A percentile compares a stretch with the other conserved stretches of the same genome.
Evolutionary conservation across 1,140 invertebrate genomes (phyloP).

Genomic region (Tachypleus tridentatus): DNA sequence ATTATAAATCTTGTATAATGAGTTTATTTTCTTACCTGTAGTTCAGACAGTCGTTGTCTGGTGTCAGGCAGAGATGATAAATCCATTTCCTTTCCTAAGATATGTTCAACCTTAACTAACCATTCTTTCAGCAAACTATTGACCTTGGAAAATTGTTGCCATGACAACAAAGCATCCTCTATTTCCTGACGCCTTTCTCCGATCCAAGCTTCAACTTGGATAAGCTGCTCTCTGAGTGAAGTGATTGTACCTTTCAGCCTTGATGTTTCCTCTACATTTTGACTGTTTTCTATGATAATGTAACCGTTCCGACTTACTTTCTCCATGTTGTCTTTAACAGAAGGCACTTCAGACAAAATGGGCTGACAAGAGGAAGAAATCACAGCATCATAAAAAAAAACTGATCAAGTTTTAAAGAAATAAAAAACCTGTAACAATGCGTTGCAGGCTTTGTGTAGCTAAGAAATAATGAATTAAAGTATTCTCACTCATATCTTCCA

Average conservation of each 20-base stretch:
- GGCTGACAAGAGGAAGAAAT: constrained; percentile 35
- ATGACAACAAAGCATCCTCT: constrained; percentile 73
- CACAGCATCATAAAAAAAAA: too few relatives aligned
- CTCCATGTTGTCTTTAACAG: constrained; percentile 60
- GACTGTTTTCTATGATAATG: constrained; percentile 60
- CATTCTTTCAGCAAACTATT: constrained; percentile 67
- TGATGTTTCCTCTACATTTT: constrained; percentile 51
- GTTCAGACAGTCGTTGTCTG: constrained; percentile 71
- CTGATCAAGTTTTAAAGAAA: too few relatives aligned
- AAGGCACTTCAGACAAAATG: constrained; percentile 57
- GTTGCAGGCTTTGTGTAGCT: too few relatives aligned
- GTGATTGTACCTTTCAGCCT: constrained; percentile 60
- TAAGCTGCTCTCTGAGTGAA: constrained; percentile 60
- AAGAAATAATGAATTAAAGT: too few relatives aligned
- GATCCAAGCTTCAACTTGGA: constrained; percentile 56
- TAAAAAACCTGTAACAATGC: too few relatives aligned
- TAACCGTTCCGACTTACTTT: constrained; percentile 60
- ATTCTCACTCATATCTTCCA: too few relatives aligned
- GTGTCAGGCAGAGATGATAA: constrained; percentile 57
- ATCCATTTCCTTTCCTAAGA: constrained; percentile 40
- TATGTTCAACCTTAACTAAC: constrained; percentile 64
- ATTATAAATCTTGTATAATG: too few relatives aligned
- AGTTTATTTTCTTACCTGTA: constrained; percentile 37
- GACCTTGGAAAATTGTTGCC: constrained; percentile 69
- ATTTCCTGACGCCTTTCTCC: constrained; percentile 71